phyloP scores from a whole-genome alignment of 1,140 invertebrate genomes.

The Pantala flavescens region DNA sequence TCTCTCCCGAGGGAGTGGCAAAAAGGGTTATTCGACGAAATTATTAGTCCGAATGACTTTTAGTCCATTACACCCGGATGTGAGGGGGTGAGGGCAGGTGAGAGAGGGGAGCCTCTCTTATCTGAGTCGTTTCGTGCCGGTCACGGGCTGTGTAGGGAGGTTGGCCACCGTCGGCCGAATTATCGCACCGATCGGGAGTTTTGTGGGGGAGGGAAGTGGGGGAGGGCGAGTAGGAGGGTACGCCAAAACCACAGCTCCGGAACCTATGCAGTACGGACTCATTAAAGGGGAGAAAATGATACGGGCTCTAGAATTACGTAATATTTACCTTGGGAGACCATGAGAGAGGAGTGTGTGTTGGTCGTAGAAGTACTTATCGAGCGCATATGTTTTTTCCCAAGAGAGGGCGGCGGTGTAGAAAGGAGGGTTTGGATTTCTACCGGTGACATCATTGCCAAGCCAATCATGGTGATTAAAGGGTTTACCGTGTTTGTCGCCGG shows the following conservation, averaged over 20 bases:
- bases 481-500: background rate
- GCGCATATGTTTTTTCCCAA: too few relatives aligned
- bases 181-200: background rate
- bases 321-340: background rate
- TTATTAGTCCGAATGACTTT: background rate
- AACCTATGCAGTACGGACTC: constrained; percentile 4
- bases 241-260: background rate
- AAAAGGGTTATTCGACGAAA: constrained; percentile 1
- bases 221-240: background rate
- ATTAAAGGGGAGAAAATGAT: background rate
- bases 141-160: background rate
- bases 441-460: background rate
- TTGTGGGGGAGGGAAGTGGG: background rate
- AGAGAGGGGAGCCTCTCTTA: background rate
- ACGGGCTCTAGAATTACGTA: background rate
- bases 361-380: background rate
- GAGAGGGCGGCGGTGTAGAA: background rate
- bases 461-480: background rate
- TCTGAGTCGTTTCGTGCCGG: constrained; percentile 6
- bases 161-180: background rate
- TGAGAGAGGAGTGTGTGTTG: background rate
- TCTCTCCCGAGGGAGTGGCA: background rate
- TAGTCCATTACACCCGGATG: background rate
- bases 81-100: background rate
- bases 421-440: background rate